Percentiles rank a stretch among this genome's conserved stretches.
phyloP scores from a whole-genome alignment of 2,888 invertebrate genomes.

The Incurvaria masculella region DNA sequence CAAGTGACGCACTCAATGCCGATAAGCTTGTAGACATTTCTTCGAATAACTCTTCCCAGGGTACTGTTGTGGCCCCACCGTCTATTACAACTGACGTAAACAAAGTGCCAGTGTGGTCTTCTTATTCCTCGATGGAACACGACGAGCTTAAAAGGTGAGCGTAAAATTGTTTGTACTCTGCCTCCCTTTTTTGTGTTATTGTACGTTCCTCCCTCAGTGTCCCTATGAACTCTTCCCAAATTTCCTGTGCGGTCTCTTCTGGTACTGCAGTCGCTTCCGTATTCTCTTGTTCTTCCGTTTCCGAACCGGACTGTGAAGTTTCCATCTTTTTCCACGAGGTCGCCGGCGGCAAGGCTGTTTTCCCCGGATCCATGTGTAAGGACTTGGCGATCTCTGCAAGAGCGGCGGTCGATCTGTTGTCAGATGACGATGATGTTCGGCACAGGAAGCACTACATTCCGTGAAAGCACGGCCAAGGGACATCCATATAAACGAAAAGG shows the following conservation, averaged over 20 bases:
- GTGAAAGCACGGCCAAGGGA: too few relatives aligned
- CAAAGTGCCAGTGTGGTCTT: slow-evolving; percentile 7
- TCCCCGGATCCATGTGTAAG: too few relatives aligned
- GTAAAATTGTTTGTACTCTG: background rate
- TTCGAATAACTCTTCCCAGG: slow-evolving; percentile 7
- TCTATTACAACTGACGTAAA: slow-evolving; percentile 5
- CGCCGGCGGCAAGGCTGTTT: too few relatives aligned
- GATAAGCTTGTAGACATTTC: background rate
- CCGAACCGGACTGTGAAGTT: background rate
- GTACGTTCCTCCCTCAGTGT: slow-evolving; percentile 1
- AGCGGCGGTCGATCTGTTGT: too few relatives aligned
- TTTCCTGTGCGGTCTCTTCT: background rate
- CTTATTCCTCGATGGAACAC: slow-evolving; percentile 2
- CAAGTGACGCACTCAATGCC: slow-evolving; percentile 6
- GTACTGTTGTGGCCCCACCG: slow-evolving; percentile 5
- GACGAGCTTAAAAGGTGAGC: slow-evolving; percentile 4
- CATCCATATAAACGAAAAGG: too few relatives aligned
- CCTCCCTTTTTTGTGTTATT: background rate
- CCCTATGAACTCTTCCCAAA: background rate
- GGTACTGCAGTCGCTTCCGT: slow-evolving; percentile 4
- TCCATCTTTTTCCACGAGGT: too few relatives aligned
- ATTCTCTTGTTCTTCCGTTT: slow-evolving; percentile 3
- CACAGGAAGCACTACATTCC: too few relatives aligned
- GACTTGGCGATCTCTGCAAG: too few relatives aligned
- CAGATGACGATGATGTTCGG: too few relatives aligned